phyloP scores from a whole-genome alignment of 2,888 invertebrate genomes.

The Sphaerophoria rueppellii region DNA sequence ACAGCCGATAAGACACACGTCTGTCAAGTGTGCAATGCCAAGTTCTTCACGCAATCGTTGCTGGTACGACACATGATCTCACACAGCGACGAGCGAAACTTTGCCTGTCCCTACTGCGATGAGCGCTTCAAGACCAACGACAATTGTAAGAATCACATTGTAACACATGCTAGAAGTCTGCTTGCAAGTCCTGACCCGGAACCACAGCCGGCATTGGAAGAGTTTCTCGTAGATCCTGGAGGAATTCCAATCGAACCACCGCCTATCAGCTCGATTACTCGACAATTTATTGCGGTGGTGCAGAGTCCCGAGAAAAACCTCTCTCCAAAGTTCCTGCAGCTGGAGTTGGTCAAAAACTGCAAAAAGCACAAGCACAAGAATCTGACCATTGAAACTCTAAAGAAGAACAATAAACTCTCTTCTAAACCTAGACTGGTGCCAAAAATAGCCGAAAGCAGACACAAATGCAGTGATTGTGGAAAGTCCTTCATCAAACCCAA shows the following conservation, averaged over 20 bases:
- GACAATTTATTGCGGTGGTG: conserved; percentile 50
- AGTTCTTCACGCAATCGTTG: conserved; percentile 68
- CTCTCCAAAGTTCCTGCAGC: conserved; percentile 58
- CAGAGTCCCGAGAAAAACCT: conserved; percentile 39
- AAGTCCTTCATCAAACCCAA: conserved; percentile 75
- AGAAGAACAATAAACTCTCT: neutral
- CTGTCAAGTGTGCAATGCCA: conserved; percentile 69
- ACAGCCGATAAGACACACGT: conserved; percentile 56
- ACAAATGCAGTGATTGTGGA: conserved; percentile 76
- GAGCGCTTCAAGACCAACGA: conserved; percentile 68
- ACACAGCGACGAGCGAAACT: conserved; percentile 69
- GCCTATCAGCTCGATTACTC: neutral
- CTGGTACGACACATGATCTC: conserved; percentile 71
- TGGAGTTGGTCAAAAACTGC: conserved; percentile 57
- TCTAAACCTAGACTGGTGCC: neutral
- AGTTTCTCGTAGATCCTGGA: neutral
- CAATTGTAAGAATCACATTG: conserved; percentile 70
- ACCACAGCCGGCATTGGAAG: neutral
- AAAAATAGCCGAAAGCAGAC: conserved; percentile 37
- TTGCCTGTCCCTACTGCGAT: conserved; percentile 71
- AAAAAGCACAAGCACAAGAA: conserved; percentile 56
- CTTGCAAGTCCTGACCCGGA: conserved; percentile 47
- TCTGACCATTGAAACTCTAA: conserved; percentile 47
- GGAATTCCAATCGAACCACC: neutral
- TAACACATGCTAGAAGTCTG: conserved; percentile 58